Evolutionary conservation across 23 tunicate genomes (phyloP).

Genomic region (Phallusia fumigata): DNA sequence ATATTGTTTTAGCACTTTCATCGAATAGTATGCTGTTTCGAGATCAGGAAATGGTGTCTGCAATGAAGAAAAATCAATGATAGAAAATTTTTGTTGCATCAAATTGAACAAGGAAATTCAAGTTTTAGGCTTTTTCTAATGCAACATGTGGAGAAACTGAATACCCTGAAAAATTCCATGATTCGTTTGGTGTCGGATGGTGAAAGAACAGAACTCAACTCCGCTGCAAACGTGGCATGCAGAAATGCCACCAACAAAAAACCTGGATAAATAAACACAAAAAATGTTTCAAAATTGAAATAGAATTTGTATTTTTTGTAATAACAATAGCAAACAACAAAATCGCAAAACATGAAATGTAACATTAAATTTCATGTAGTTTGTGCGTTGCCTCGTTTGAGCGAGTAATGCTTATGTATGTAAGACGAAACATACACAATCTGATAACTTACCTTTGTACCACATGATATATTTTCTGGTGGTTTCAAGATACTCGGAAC

Average conservation of each 20-base stretch:
- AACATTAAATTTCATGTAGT: too few species aligned
- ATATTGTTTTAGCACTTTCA: conserved; percentile 44
- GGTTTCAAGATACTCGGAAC: neutral
- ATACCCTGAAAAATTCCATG: neutral
- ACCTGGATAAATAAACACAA: neutral
- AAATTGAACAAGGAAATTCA: too few species aligned
- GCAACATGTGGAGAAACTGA: neutral
- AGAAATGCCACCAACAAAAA: conserved; percentile 6
- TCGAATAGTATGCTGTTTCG: conserved; percentile 55
- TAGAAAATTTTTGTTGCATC: neutral
- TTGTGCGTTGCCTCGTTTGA: too few species aligned
- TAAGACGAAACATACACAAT: too few species aligned
- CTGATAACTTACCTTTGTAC: neutral
- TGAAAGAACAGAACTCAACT: neutral
- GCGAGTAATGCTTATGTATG: too few species aligned
- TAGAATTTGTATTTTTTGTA: neutral
- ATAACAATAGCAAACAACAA: too few species aligned
- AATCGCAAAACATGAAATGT: too few species aligned
- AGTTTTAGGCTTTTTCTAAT: too few species aligned
- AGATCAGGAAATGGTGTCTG: conserved; percentile 61
- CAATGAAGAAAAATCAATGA: too few species aligned
- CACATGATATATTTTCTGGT: neutral
- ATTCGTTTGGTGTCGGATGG: neutral
- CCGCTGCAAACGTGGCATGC: neutral
- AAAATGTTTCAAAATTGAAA: neutral